phyloP scores from a whole-genome alignment of 1,140 invertebrate genomes.

The Aphelinus certus region DNA sequence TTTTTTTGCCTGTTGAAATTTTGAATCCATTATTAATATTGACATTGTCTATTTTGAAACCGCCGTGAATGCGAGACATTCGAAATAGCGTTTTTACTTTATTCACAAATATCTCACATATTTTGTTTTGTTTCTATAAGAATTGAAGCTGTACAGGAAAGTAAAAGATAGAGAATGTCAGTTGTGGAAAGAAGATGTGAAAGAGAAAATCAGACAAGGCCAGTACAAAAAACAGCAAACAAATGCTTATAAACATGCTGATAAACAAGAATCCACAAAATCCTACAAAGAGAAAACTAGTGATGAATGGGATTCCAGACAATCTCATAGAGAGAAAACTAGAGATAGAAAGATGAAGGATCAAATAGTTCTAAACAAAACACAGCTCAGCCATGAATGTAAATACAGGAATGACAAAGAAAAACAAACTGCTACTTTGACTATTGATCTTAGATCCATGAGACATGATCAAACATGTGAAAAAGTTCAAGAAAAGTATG shows the following conservation, averaged over 20 bases:
- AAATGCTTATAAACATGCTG: conserved; percentile 21
- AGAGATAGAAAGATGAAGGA: no score
- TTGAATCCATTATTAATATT: neutral
- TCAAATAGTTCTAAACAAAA: no score
- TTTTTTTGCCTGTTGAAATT: neutral
- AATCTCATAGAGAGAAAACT: no score
- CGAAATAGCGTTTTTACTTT: neutral
- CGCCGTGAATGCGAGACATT: neutral
- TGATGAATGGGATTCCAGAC: no score
- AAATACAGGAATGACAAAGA: no score
- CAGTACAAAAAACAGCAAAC: conserved; percentile 42
- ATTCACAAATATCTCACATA: neutral
- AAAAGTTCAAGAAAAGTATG: neutral
- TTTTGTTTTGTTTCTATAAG: conserved; percentile 44
- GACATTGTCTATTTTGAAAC: neutral
- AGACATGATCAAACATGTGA: neutral
- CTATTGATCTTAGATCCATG: no score
- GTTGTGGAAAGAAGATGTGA: conserved; percentile 54
- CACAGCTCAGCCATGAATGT: no score
- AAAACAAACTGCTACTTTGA: no score
- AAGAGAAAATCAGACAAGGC: conserved; percentile 47
- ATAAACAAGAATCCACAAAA: neutral
- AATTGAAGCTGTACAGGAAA: conserved; percentile 60
- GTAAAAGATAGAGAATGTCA: conserved; percentile 55
- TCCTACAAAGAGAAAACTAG: no score